These are phyloP conservation scores for Rhynchonema sp. DNA, from an alignment of 2,888 invertebrate species.

Conservation along the genomic window DNA sequence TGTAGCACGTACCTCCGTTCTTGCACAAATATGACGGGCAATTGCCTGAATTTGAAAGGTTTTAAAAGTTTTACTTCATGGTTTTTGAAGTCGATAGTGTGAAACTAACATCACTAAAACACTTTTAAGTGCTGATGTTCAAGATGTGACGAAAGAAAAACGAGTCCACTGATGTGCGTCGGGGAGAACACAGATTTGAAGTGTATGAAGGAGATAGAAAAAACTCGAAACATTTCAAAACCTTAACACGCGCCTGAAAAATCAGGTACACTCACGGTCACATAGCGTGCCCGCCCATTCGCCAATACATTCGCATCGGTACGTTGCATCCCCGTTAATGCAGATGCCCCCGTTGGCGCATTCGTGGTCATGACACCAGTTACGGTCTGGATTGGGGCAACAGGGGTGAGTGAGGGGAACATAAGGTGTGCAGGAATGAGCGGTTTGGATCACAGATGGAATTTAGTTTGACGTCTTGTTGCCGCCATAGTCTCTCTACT, in stretches of 20 bases:
- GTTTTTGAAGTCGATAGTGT: no score
- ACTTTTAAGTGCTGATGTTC: no score
- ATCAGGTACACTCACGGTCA: background rate
- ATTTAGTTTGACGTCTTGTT: no score
- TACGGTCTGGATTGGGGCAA: background rate
- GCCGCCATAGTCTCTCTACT: no score
- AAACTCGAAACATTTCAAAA: no score
- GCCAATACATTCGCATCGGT: background rate
- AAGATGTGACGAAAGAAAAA: background rate
- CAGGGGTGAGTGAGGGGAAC: background rate
- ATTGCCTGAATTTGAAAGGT: conserved; percentile 2
- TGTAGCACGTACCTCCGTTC: conserved; percentile 3
- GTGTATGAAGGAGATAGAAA: no score
- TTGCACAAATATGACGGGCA: conserved; percentile 5
- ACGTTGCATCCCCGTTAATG: background rate
- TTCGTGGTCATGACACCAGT: conserved; percentile 1
- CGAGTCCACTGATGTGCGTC: background rate
- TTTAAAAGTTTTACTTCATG: no score
- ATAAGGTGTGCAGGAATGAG: no score
- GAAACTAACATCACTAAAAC: no score
- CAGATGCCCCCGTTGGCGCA: conserved; percentile 4
- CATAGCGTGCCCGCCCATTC: conserved; percentile 4
- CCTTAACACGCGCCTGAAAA: no score
- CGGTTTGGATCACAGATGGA: no score
- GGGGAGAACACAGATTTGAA: background rate